Percentiles rank a stretch among this genome's conserved stretches.
phyloP scores from a whole-genome alignment of 2,113 vertebrate species.

The Hystrix brachyura region DNA sequence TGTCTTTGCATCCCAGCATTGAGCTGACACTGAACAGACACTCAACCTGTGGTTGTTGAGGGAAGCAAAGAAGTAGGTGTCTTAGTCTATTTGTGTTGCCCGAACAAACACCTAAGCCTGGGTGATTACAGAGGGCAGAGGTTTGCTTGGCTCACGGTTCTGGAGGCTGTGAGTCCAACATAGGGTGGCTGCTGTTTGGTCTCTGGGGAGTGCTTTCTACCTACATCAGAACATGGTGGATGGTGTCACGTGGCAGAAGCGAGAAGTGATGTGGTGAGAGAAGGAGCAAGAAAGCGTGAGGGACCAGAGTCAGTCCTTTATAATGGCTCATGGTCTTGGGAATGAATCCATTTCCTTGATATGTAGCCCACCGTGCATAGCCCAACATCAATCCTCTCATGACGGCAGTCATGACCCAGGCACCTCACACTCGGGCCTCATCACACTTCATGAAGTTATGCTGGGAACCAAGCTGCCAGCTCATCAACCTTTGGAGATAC shows the following conservation, averaged over 20 bases:
- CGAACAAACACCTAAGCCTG: background rate
- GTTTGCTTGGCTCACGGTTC: background rate
- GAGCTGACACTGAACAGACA: background rate
- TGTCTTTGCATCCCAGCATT: background rate
- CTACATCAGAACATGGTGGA: no score
- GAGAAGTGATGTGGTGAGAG: background rate
- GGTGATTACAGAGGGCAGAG: background rate
- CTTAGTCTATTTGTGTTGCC: background rate
- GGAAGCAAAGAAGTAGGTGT: constrained; percentile 4
- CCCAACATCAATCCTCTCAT: background rate
- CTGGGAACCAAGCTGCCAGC: background rate
- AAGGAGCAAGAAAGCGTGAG: background rate
- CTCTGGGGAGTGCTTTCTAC: background rate
- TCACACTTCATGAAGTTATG: background rate
- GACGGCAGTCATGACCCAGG: background rate
- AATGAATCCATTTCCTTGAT: background rate
- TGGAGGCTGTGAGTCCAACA: background rate
- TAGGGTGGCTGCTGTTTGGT: background rate
- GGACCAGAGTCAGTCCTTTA: background rate
- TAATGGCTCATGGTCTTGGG: no score
- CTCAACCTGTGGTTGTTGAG: background rate
- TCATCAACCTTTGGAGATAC: background rate
- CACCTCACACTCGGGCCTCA: no score
- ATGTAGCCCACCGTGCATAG: background rate
- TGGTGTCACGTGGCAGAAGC: background rate